Percentiles rank a stretch among this genome's conserved stretches.
phyloP scores from a whole-genome alignment of 2,888 invertebrate species.

The Campoplex capitator region DNA sequence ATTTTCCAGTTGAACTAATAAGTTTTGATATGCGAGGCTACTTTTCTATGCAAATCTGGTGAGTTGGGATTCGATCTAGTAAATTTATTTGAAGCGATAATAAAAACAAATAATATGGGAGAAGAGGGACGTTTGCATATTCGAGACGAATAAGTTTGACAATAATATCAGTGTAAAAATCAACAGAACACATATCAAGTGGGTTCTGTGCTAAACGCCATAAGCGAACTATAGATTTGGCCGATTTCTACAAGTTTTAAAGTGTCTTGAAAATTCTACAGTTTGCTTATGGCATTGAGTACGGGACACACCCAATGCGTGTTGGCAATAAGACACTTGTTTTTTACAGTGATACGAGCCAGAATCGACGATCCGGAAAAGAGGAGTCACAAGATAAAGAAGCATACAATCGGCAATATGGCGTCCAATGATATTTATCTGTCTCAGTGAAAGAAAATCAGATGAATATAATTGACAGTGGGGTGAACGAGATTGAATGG shows the following conservation, averaged over 20 bases:
- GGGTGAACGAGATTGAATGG: conserved; percentile 45
- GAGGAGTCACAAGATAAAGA: neutral
- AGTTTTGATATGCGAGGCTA: neutral
- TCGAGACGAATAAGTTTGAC: too few species aligned
- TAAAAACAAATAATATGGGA: neutral
- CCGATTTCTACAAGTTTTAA: too few species aligned
- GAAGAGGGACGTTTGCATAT: neutral
- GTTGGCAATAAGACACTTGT: too few species aligned
- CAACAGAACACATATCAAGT: too few species aligned
- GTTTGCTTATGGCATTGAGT: too few species aligned
- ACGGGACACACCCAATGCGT: too few species aligned
- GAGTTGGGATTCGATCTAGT: neutral
- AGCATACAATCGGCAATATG: neutral
- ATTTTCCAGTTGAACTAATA: neutral
- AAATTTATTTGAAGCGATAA: neutral
- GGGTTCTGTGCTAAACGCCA: too few species aligned
- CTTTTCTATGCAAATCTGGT: neutral
- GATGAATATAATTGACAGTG: conserved; percentile 56
- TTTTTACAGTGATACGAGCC: too few species aligned
- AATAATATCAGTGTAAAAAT: too few species aligned
- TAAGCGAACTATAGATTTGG: too few species aligned
- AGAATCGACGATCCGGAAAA: neutral
- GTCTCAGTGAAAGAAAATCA: conserved; percentile 16
- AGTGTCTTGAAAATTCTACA: too few species aligned
- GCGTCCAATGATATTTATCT: neutral